Evolutionary conservation across 2,888 invertebrate species (phyloP).

Genomic region (Sphinx pinastri): DNA sequence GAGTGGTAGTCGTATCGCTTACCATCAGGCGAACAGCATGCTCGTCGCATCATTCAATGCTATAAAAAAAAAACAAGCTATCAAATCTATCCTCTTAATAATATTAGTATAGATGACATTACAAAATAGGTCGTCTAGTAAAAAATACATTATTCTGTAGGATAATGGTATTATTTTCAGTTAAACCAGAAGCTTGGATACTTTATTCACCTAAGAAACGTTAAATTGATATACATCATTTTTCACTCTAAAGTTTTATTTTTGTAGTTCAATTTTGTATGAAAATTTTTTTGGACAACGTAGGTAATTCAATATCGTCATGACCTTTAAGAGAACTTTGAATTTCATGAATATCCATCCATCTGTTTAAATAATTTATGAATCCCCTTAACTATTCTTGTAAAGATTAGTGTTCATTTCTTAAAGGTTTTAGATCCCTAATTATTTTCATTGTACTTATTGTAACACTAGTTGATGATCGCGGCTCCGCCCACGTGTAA

Average conservation of each 20-base stretch:
- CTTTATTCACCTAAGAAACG: not conserved
- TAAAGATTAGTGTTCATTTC: not conserved
- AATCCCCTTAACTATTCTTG: not conserved
- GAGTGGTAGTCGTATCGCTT: too few species aligned
- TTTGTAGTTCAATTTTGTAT: not conserved
- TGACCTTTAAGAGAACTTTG: slow-evolving; percentile 8
- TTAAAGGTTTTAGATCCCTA: not conserved
- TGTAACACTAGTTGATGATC: too few species aligned
- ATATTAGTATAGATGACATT: too few species aligned
- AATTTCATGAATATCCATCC: slow-evolving; percentile 14
- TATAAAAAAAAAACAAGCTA: too few species aligned
- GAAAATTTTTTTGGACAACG: not conserved
- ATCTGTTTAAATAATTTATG: slow-evolving; percentile 12
- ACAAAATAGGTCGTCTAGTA: not conserved
- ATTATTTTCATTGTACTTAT: not conserved
- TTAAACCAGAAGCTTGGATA: not conserved
- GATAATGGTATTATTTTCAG: not conserved
- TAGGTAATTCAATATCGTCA: slow-evolving; percentile 17
- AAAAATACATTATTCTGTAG: not conserved
- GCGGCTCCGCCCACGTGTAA: too few species aligned
- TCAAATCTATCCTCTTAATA: too few species aligned
- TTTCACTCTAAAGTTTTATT: not conserved
- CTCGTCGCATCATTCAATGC: too few species aligned
- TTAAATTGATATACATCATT: not conserved
- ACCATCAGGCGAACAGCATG: too few species aligned